Percentiles rank a stretch among this genome's conserved stretches.
Evolutionary conservation across 2,797 vertebrate genomes (phyloP).

Genomic region (Ctenopoma kingsleyae): DNA sequence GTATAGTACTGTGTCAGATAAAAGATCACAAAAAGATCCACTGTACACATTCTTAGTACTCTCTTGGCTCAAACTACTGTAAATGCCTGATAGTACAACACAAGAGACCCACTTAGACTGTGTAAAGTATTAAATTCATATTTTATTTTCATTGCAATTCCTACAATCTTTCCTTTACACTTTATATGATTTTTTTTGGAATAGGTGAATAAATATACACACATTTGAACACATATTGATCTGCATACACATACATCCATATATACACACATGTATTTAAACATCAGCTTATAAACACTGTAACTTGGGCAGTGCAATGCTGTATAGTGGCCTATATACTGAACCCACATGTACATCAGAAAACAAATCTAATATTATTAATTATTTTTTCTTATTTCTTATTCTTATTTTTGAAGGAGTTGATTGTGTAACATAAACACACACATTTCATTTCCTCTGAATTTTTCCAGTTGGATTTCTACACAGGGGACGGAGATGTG

Average conservation of each 20-base stretch:
- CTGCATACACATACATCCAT: background rate
- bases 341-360: background rate
- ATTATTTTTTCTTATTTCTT: constrained; percentile 15
- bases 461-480: constrained; percentile 58
- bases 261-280: background rate
- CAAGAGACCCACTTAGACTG: background rate
- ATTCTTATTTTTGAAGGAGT: constrained; percentile 15
- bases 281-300: background rate
- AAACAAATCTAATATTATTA: background rate
- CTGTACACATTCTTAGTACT: background rate
- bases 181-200: too few relatives aligned
- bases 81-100: background rate
- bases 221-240: background rate
- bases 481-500: constrained; percentile 66
- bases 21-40: constrained; percentile 4
- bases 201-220: background rate
- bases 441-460: constrained; percentile 60
- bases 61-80: background rate
- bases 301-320: background rate
- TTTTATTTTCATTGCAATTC: background rate
- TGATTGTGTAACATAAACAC: constrained; percentile 35
- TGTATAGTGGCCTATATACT: background rate
- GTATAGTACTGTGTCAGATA: constrained; percentile 21
- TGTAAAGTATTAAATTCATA: background rate
- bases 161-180: background rate